Evolutionary conservation across 35 echinoderm and acorn worm genomes (phyloP).

Genomic region (Patiria miniata): DNA sequence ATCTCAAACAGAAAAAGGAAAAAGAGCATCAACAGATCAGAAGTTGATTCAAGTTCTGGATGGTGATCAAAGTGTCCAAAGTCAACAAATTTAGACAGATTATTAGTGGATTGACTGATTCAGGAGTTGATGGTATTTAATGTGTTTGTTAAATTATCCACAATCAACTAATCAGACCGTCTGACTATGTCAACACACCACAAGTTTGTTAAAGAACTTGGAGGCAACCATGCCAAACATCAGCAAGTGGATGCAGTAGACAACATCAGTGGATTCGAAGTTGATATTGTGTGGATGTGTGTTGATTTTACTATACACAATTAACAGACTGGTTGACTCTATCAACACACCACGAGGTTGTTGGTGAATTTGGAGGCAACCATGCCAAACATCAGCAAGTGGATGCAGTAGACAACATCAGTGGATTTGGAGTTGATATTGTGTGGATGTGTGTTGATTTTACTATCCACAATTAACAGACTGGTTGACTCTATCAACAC

Average conservation of each 20-base stretch:
- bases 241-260: constrained; percentile 77
- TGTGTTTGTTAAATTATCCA: no score
- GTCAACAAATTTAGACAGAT: no score
- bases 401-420: no score
- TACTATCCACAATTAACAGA: no score
- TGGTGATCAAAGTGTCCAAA: no score
- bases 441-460: no score
- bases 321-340: constrained; percentile 89
- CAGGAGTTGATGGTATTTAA: no score
- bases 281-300: no score
- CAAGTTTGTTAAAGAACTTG: constrained; percentile 93
- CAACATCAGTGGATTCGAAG: constrained; percentile 79
- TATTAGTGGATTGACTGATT: no score
- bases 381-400: constrained; percentile 92
- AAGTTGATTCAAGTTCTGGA: no score
- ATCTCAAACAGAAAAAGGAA: constrained; percentile 87
- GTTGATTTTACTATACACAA: no score
- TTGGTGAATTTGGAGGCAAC: constrained; percentile 86
- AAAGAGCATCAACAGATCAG: constrained; percentile 73
- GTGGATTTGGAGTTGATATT: constrained; percentile 84
- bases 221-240: constrained; percentile 86
- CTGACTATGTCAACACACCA: constrained; percentile 95
- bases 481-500: constrained; percentile 90
- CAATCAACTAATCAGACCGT: constrained; percentile 77
- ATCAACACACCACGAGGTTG: constrained; percentile 96